A percentile compares a stretch with the other conserved stretches of the same genome.
phyloP scores from a whole-genome alignment of 2,797 vertebrate genomes.

The Pachyuromys duprasi region DNA sequence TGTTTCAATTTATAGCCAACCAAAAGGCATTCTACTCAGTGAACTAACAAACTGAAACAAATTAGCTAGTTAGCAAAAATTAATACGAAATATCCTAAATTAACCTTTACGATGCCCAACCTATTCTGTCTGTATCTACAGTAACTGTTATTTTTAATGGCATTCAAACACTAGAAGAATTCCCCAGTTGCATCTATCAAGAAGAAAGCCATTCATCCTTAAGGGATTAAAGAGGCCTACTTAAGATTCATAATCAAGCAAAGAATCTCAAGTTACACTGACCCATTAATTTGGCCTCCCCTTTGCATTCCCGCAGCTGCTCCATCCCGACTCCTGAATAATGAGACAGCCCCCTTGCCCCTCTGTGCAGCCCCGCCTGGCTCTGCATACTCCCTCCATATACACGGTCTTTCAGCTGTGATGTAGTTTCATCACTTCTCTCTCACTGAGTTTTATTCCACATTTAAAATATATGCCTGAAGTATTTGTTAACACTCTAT shows the following conservation, averaged over 20 bases:
- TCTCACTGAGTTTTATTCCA: constrained; percentile 43
- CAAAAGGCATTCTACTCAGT: constrained; percentile 54
- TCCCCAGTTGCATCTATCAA: constrained; percentile 45
- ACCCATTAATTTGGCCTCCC: constrained; percentile 54
- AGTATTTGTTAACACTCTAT: not conserved
- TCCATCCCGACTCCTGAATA: constrained; percentile 35
- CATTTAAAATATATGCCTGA: constrained; percentile 58
- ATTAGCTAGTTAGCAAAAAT: constrained; percentile 54
- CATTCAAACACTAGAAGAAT: constrained; percentile 12
- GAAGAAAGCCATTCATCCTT: constrained; percentile 49
- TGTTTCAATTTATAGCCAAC: constrained; percentile 50
- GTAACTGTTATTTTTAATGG: constrained; percentile 41
- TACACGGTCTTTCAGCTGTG: constrained; percentile 40
- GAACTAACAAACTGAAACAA: constrained; percentile 53
- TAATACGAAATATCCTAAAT: constrained; percentile 40
- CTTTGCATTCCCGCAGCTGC: not conserved
- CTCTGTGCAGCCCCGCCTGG: constrained; percentile 37
- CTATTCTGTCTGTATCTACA: constrained; percentile 48
- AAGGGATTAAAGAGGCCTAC: constrained; percentile 12
- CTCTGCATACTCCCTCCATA: not conserved
- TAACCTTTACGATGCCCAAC: constrained; percentile 47
- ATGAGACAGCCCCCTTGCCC: constrained; percentile 23
- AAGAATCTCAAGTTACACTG: constrained; percentile 65
- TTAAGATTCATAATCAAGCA: constrained; percentile 65
- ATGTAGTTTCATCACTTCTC: not conserved